Evolutionary conservation across 2,797 vertebrate genomes (phyloP).

Genomic region (Phataginus tetradactyla): DNA sequence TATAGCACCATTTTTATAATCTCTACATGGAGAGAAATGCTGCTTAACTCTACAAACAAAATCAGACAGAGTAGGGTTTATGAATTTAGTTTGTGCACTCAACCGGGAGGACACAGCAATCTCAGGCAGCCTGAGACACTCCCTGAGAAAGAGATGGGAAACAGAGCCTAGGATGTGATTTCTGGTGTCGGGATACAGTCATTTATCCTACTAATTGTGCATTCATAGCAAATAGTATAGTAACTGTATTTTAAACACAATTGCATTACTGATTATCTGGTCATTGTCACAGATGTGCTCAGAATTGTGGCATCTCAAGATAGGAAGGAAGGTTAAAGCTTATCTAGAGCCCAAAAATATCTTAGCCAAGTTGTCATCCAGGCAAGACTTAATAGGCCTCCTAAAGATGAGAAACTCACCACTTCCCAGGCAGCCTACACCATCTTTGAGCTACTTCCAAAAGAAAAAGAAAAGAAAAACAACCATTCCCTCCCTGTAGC

Average conservation of each 20-base stretch:
- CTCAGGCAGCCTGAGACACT: not conserved
- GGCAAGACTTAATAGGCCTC: not conserved
- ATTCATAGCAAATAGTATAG: conserved; percentile 37
- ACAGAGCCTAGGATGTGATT: not conserved
- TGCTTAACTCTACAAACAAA: conserved; percentile 28
- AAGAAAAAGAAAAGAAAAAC: conserved; percentile 14
- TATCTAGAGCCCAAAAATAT: conserved; percentile 39
- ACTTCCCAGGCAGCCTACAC: not conserved
- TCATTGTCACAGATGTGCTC: conserved; percentile 43
- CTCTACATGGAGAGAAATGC: not conserved
- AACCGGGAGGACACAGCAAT: not conserved
- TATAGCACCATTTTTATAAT: conserved; percentile 6
- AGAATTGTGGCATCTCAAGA: conserved; percentile 33
- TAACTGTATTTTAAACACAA: conserved; percentile 20
- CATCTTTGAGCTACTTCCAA: conserved; percentile 38
- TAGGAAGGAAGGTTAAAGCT: conserved; percentile 47
- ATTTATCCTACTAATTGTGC: not conserved
- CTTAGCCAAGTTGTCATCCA: conserved; percentile 10
- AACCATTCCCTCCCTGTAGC: conserved; percentile 3
- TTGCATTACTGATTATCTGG: conserved; percentile 41
- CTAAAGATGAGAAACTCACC: not conserved
- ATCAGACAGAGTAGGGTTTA: not conserved
- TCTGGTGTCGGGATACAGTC: not conserved
- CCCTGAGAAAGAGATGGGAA: not conserved
- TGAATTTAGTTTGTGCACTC: conserved; percentile 17